phyloP scores from a whole-genome alignment of 2,888 invertebrate genomes.

The Hymenopus coronatus region DNA sequence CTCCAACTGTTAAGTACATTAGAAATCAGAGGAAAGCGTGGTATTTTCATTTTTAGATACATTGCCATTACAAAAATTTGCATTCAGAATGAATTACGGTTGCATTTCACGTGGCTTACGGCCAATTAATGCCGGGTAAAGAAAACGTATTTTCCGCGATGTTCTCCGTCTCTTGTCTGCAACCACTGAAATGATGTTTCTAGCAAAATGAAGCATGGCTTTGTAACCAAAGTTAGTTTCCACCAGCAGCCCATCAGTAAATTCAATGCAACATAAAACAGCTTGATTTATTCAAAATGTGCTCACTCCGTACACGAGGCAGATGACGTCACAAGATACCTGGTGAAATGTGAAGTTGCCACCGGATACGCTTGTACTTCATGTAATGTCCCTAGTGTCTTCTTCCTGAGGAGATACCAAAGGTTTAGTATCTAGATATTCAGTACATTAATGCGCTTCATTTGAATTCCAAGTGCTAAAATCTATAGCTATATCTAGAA shows the following conservation, averaged over 20 bases:
- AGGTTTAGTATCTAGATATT: neutral
- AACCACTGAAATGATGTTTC: neutral
- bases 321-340: constrained; percentile 14
- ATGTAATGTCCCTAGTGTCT: neutral
- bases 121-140: too few species aligned
- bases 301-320: neutral
- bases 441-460: neutral
- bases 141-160: too few species aligned
- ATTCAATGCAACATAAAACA: neutral
- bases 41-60: too few species aligned
- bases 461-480: neutral
- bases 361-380: neutral
- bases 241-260: neutral
- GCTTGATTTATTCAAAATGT: neutral
- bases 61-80: too few species aligned
- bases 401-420: neutral
- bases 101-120: too few species aligned
- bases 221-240: neutral
- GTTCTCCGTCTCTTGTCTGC: too few species aligned
- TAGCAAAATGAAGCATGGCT: neutral
- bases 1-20: too few species aligned
- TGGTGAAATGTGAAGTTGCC: constrained; percentile 11
- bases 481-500: neutral
- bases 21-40: too few species aligned
- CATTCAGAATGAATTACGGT: neutral